Percentiles rank a stretch among this genome's conserved stretches.
Evolutionary conservation across 2,888 invertebrate species (phyloP).

Genomic region (Rhagonycha lutea): DNA sequence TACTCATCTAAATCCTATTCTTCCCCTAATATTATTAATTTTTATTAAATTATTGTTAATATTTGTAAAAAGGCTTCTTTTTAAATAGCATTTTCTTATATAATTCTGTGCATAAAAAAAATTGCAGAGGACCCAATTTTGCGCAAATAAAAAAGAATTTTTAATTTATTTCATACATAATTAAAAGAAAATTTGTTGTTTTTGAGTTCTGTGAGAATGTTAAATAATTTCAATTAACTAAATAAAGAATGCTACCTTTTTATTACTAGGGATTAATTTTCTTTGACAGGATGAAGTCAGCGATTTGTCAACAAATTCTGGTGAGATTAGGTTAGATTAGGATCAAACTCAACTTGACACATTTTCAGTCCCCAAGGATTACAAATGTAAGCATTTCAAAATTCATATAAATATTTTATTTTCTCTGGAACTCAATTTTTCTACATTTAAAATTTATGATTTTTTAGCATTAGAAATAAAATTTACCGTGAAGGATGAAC

Average conservation of each 20-base stretch:
- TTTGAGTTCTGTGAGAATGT: too few species aligned
- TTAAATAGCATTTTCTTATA: too few species aligned
- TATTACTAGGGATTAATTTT: not conserved
- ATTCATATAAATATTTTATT: not conserved
- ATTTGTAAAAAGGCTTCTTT: too few species aligned
- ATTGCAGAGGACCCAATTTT: too few species aligned
- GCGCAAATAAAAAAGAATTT: too few species aligned
- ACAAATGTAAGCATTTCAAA: not conserved
- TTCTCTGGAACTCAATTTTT: not conserved
- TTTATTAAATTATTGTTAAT: too few species aligned
- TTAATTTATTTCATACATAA: too few species aligned
- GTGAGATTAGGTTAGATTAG: not conserved
- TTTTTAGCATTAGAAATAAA: not conserved
- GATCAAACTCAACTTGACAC: not conserved
- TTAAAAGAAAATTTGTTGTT: too few species aligned
- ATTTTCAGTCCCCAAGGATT: not conserved
- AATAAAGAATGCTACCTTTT: not conserved
- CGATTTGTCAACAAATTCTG: not conserved
- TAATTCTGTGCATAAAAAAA: too few species aligned
- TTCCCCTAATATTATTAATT: too few species aligned
- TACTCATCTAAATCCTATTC: too few species aligned
- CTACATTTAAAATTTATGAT: not conserved
- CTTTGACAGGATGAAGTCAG: not conserved
- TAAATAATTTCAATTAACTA: not conserved
- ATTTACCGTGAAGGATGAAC: slow-evolving; percentile 59